phyloP scores from a whole-genome alignment of 1,140 invertebrate genomes.

The Chymomyza costata region DNA sequence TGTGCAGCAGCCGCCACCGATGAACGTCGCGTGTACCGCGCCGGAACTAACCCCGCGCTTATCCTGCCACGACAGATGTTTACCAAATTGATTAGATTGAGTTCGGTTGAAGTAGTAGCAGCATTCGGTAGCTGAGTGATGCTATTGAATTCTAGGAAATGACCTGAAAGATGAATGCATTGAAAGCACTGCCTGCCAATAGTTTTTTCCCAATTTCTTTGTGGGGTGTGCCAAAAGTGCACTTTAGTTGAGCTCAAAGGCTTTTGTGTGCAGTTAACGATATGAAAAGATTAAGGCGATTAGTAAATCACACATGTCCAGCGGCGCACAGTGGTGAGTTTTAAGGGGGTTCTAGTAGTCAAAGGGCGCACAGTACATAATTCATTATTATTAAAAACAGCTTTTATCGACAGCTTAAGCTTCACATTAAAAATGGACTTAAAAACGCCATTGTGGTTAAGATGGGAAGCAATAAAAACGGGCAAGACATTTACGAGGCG shows the following conservation, averaged over 20 bases:
- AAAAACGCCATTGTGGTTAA: no score
- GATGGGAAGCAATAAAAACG: no score
- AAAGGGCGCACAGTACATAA: conserved; percentile 9
- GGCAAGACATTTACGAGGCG: no score
- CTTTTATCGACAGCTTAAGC: no score
- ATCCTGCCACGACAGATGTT: conserved; percentile 60
- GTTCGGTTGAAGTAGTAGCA: no score
- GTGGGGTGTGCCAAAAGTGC: conserved; percentile 25
- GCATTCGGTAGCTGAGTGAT: conserved; percentile 20
- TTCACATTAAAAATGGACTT: no score
- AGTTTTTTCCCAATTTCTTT: no score
- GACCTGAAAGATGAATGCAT: conserved; percentile 33
- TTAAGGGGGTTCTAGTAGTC: neutral
- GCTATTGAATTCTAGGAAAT: conserved; percentile 29
- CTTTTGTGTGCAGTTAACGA: conserved; percentile 43
- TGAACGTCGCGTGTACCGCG: neutral
- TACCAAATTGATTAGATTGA: conserved; percentile 66
- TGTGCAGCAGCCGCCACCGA: conserved; percentile 40
- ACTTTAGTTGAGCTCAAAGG: conserved; percentile 9
- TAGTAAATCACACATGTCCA: conserved; percentile 15
- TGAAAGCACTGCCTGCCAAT: no score
- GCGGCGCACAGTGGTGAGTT: neutral
- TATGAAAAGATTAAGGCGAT: conserved; percentile 56
- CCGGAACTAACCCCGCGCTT: conserved; percentile 1
- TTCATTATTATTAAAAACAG: conserved; percentile 28